Conservation (phyloP, 35 echinoderm and acorn worm genomes). For the Ptychodera flava region DNA sequence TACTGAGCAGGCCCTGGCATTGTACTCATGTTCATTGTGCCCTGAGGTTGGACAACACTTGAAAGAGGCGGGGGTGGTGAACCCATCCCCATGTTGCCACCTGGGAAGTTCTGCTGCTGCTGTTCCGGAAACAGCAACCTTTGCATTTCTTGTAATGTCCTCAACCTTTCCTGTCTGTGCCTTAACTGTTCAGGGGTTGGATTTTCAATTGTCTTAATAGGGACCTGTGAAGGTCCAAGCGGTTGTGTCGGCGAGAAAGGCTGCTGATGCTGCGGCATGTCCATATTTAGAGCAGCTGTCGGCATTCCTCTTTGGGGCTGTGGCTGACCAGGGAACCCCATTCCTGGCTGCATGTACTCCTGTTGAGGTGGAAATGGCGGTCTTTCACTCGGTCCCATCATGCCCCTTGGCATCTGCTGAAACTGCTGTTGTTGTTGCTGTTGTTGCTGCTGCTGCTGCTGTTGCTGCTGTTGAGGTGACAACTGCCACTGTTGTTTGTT, state of each 20-base stretch:
- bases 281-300: not conserved
- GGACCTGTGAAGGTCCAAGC: not conserved
- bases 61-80: not conserved
- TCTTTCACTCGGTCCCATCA: not conserved
- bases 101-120: slow-evolving; percentile 45
- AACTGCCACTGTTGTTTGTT: slow-evolving; percentile 45
- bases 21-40: not conserved
- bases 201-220: slow-evolving; percentile 70
- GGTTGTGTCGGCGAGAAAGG: not conserved
- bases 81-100: not conserved
- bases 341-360: not conserved
- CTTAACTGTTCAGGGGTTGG: slow-evolving; percentile 92
- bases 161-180: slow-evolving; percentile 71
- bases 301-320: not conserved
- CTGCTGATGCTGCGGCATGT: not conserved
- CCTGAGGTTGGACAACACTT: not conserved
- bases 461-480: not conserved
- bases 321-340: not conserved
- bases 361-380: not conserved
- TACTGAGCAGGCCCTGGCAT: not conserved
- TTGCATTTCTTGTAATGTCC: slow-evolving; percentile 88
- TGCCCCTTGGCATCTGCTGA: not conserved
- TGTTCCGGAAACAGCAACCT: slow-evolving; percentile 85
- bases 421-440: not conserved
- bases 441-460: not conserved